phyloP scores from a whole-genome alignment of 2,797 vertebrate genomes.

The Ceryle rudis region DNA sequence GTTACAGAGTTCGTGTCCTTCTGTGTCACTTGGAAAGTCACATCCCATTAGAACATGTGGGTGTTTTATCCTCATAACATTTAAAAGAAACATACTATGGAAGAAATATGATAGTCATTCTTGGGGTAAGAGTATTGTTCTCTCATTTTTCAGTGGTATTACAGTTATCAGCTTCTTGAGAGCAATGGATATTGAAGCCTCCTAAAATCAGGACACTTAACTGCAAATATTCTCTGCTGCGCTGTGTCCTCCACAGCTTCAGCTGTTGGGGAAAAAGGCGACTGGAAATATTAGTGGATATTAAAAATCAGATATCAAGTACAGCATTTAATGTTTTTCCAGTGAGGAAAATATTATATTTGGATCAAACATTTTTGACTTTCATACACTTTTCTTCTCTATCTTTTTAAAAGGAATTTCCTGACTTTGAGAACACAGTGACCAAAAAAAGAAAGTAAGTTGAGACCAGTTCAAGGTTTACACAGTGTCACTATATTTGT shows the following conservation, averaged over 20 bases:
- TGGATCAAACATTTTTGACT: neutral
- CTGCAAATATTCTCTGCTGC: neutral
- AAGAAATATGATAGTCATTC: neutral
- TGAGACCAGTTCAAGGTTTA: slow-evolving; percentile 27
- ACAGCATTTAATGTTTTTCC: neutral
- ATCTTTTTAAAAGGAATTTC: slow-evolving; percentile 76
- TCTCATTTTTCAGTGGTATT: neutral
- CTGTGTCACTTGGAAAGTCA: neutral
- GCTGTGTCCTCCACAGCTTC: neutral
- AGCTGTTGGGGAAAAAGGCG: neutral
- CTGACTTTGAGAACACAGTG: slow-evolving; percentile 76
- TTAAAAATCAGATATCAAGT: neutral
- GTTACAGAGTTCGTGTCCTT: neutral
- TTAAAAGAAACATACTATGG: neutral
- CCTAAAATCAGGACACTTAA: neutral
- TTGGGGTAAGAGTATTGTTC: neutral
- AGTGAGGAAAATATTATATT: neutral
- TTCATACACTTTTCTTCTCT: slow-evolving; percentile 19
- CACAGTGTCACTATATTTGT: neutral
- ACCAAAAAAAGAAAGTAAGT: slow-evolving; percentile 84
- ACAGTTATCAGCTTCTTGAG: neutral
- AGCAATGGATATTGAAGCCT: neutral
- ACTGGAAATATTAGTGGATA: neutral
- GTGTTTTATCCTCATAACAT: neutral
- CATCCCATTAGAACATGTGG: accelerated